Evolutionary conservation across 2,797 vertebrate genomes (phyloP).

Genomic region (Betta splendens): DNA sequence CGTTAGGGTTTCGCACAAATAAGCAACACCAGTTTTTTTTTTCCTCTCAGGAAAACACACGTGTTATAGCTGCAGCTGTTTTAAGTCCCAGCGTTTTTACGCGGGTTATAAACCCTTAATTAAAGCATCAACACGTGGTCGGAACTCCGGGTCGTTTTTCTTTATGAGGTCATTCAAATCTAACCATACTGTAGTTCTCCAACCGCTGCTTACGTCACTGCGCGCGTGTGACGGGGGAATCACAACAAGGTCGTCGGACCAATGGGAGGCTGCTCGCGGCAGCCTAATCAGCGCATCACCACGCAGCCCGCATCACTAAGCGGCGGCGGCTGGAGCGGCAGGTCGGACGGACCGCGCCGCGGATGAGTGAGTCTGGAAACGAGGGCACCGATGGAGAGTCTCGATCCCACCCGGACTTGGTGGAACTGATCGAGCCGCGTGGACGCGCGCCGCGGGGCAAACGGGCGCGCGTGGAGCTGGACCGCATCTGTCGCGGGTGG

Average conservation of each 20-base stretch:
- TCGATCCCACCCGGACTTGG: not conserved
- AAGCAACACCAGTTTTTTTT: slow-evolving; percentile 1
- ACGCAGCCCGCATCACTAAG: slow-evolving; percentile 17
- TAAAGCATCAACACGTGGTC: not conserved
- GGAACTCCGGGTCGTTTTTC: not conserved
- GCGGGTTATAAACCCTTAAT: too few species aligned
- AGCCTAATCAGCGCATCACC: slow-evolving; percentile 29
- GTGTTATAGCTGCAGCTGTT: too few species aligned
- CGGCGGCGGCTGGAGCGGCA: slow-evolving; percentile 7
- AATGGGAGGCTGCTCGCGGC: slow-evolving; percentile 70
- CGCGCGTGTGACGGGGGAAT: slow-evolving; percentile 62
- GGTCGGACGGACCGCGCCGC: not conserved
- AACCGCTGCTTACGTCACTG: slow-evolving; percentile 41
- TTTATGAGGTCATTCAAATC: too few species aligned
- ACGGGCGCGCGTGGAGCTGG: not conserved
- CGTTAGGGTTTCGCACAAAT: slow-evolving; percentile 21
- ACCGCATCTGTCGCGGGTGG: not conserved
- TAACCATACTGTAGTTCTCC: not conserved
- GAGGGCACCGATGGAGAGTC: not conserved
- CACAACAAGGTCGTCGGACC: slow-evolving; percentile 81
- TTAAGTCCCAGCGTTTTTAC: too few species aligned
- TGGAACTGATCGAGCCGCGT: not conserved
- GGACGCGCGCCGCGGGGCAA: too few species aligned
- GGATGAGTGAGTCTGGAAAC: not conserved
- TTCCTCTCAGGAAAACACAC: slow-evolving; percentile 1